Conservation (phyloP, 2,797 vertebrate species). For the Gadopsis marmoratus region DNA sequence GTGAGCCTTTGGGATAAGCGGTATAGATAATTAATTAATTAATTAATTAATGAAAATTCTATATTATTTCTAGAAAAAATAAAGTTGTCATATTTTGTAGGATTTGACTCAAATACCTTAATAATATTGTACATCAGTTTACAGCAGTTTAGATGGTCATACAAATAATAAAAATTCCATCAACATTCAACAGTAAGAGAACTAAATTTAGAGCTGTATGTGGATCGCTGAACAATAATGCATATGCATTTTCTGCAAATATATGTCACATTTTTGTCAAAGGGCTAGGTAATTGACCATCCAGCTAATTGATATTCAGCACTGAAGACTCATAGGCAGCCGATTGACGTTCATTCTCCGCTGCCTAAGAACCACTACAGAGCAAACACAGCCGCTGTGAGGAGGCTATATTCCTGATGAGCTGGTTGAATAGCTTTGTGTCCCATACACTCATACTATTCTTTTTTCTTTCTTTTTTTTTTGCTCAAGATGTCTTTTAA, state of each 20-base stretch:
- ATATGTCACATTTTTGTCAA: slow-evolving; percentile 14
- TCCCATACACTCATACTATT: slow-evolving; percentile 22
- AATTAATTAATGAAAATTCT: neutral
- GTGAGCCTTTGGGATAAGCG: no score
- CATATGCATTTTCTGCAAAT: slow-evolving; percentile 22
- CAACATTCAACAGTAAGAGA: neutral
- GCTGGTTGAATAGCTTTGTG: slow-evolving; percentile 48
- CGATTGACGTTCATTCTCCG: slow-evolving; percentile 39
- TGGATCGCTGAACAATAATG: slow-evolving; percentile 5
- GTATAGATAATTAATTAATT: no score
- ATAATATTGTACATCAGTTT: neutral
- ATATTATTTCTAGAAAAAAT: neutral
- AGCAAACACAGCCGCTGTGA: slow-evolving; percentile 47
- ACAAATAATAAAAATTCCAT: neutral
- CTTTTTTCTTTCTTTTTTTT: slow-evolving; percentile 3
- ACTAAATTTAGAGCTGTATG: neutral
- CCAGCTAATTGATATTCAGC: slow-evolving; percentile 45
- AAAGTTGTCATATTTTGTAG: neutral
- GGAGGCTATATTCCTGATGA: slow-evolving; percentile 42
- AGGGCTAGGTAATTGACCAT: slow-evolving; percentile 36
- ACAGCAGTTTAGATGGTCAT: neutral
- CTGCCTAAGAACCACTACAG: slow-evolving; percentile 28
- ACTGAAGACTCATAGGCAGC: slow-evolving; percentile 27
- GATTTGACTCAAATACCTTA: neutral
- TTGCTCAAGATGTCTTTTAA: slow-evolving; percentile 66